Conservation (phyloP, 2,797 vertebrate species). For the Pelodytes ibericus region DNA sequence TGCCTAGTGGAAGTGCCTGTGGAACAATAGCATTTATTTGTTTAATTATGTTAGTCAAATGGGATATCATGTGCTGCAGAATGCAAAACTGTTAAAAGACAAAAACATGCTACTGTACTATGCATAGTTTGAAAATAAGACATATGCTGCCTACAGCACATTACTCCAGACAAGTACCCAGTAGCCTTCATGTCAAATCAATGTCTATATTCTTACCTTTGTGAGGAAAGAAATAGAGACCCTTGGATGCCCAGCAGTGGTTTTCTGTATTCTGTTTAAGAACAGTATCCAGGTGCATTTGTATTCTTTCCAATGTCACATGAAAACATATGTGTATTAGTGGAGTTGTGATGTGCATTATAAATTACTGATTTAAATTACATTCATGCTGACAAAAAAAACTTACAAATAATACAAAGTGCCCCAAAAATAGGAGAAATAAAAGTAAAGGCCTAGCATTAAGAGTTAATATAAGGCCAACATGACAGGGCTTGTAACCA, state of each 20-base stretch:
- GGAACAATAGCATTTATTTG: background rate
- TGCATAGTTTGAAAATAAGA: background rate
- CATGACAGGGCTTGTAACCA: too few species aligned
- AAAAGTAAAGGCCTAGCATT: too few species aligned
- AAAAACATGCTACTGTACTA: background rate
- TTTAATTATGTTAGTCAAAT: slow-evolving; percentile 26
- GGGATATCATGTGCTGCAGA: background rate
- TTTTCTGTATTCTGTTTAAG: background rate
- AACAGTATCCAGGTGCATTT: background rate
- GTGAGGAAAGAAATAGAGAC: background rate
- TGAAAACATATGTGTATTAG: background rate
- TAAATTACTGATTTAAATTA: too few species aligned
- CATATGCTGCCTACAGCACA: slow-evolving; percentile 1
- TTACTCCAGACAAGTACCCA: background rate
- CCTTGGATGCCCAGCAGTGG: background rate
- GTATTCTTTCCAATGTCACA: background rate
- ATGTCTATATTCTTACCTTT: background rate
- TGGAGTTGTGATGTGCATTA: background rate
- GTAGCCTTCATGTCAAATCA: background rate
- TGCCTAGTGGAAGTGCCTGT: slow-evolving; percentile 9
- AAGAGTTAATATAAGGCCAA: too few species aligned
- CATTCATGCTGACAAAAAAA: too few species aligned
- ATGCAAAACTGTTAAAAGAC: background rate
- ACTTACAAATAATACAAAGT: too few species aligned
- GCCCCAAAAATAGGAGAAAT: too few species aligned